Evolutionary conservation across 2,113 vertebrate species (phyloP).

Genomic region (Trogon melanurus): DNA sequence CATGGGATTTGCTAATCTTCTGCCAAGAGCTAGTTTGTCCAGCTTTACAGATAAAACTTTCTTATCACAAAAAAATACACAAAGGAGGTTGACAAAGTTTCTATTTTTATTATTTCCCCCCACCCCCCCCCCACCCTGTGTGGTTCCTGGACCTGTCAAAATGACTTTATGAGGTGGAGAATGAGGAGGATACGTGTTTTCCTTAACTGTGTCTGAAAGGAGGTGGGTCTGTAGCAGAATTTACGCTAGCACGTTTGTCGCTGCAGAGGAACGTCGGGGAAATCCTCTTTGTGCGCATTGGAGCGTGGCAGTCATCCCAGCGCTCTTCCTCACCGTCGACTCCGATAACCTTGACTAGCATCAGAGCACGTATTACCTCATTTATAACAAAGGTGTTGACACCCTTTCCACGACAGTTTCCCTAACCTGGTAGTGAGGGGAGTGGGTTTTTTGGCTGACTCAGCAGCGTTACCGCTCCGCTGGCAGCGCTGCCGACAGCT

Average conservation of each 20-base stretch:
- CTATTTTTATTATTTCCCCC: rapidly evolving
- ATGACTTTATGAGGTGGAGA: not conserved
- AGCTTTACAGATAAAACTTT: not conserved
- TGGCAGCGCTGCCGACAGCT: not conserved
- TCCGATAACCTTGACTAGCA: not conserved
- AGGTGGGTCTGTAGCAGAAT: not conserved
- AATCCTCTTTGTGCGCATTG: not conserved
- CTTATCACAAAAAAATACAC: not conserved
- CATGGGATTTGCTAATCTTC: not conserved
- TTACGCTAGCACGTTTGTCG: not conserved
- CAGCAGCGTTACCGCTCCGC: not conserved
- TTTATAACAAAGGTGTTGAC: not conserved
- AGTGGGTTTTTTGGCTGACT: not conserved
- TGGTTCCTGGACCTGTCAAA: not conserved
- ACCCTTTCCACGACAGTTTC: not conserved
- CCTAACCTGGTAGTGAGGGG: not conserved
- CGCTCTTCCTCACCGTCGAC: not conserved
- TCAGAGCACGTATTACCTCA: not conserved
- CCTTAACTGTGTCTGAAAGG: not conserved
- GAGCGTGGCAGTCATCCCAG: not conserved
- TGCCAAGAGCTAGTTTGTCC: not conserved
- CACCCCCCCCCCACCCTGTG: too few relatives aligned
- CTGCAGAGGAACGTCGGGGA: not conserved
- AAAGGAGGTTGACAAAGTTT: not conserved
- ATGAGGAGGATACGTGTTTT: not conserved